Percentiles rank a stretch among this genome's conserved stretches.
Conservation (phyloP, 2,797 vertebrate species). For the Halcyon chelicuti region DNA sequence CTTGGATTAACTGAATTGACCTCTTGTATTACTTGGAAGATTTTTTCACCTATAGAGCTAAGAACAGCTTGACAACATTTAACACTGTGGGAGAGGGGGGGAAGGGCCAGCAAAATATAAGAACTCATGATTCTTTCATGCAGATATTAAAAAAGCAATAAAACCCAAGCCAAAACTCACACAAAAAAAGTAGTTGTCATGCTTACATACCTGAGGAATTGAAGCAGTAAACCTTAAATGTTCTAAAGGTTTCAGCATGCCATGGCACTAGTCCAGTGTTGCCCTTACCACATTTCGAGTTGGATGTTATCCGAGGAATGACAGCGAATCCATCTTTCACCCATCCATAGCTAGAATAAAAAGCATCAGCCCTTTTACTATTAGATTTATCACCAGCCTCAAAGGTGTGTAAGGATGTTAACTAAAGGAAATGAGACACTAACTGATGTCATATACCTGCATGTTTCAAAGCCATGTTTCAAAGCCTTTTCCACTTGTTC, state of each 20-base stretch:
- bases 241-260: not conserved
- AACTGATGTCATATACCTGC: conserved; percentile 71
- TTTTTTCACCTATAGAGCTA: not conserved
- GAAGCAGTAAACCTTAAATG: conserved; percentile 73
- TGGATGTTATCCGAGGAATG: conserved; percentile 77
- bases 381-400: not conserved
- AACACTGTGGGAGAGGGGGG: not conserved
- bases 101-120: not conserved
- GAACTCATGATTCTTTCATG: not conserved
- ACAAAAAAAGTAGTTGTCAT: not conserved
- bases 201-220: conserved; percentile 79
- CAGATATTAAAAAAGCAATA: not conserved
- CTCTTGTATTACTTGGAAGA: not conserved
- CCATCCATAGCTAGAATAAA: conserved; percentile 81
- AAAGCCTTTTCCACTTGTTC: conserved; percentile 72
- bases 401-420: not conserved
- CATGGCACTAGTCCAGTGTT: conserved; percentile 70
- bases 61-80: not conserved
- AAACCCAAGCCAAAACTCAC: not conserved
- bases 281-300: conserved; percentile 77
- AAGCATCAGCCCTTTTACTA: not conserved
- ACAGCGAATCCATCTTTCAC: conserved; percentile 70
- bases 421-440: not conserved
- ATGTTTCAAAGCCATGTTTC: conserved; percentile 77
- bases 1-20: not conserved